Base-by-base conservation (phyloP, 2,888 invertebrate species). In the Drepanosiphum platanoidis region DNA sequence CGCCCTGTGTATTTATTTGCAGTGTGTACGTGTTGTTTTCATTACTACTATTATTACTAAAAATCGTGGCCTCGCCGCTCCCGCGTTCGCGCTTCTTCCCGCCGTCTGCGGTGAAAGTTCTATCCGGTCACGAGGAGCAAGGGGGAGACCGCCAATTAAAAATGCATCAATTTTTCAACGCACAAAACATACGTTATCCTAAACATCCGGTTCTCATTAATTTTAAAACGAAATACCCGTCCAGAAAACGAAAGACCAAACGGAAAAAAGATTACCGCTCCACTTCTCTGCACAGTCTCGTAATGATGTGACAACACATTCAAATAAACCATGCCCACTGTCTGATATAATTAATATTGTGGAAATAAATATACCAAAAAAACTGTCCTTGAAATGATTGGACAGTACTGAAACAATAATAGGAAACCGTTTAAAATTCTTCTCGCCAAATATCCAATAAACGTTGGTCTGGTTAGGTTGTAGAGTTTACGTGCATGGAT, bases 191-290 rank as follows among this genome's bases (percentile, higher is more conserved):
- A 80, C 39, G 30, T 58, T 81, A 22, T 39, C 36, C 30, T 58
- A 70, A 52, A 71, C 36, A n/a, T 81, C 71, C 71, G 81, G 81
- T 71, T 58, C 39, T 58, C 71, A 32, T 81, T 81, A 80, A 81
- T 80, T 71, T 58, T 22, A 32, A 52, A 81, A 58, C 22, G 22
- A 81, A 71, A 81, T n/a, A 5, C 1, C 22, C 13, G 13, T 22
- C 70, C 22, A n/a, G 13, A 71, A 68, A 52, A 71, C 30, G 22
- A 36, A 80, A 36, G n/a, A 58, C 36, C 71, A n/a, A 71, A 81
- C 22, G 58, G 13, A 30, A 71, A 70, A 70, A 58, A 66, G 18
- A 52, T 68, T 27, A 46, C 4, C 27, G 46, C 18, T 68, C 9
- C 34, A 42, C 22, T 74, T 52, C 1, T 30, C 27, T n/a, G 22